Conservation (phyloP, 2,113 vertebrate genomes). For the Sciurus niger region DNA sequence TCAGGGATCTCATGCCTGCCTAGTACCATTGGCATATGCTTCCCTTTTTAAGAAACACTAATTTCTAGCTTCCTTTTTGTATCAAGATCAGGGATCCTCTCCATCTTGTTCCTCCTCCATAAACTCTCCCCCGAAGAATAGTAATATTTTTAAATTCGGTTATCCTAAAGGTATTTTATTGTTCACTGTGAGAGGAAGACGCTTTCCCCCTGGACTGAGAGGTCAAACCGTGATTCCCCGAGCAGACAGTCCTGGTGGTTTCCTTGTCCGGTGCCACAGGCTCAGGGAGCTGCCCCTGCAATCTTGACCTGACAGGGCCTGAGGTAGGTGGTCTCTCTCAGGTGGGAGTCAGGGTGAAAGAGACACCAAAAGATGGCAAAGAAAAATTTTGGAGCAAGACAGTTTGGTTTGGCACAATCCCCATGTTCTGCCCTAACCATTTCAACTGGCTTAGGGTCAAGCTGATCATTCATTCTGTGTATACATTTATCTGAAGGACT, state of each 20-base stretch:
- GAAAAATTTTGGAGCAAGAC: not conserved
- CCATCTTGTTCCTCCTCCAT: not conserved
- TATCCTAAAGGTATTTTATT: not conserved
- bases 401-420: not conserved
- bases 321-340: not conserved
- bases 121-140: not conserved
- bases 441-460: not conserved
- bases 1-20: not conserved
- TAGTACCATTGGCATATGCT: not conserved
- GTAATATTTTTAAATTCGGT: not conserved
- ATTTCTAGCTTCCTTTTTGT: not conserved
- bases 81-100: not conserved
- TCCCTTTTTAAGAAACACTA: not conserved
- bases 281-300: not conserved
- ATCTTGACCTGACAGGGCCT: too few species aligned
- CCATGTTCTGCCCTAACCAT: not conserved
- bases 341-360: not conserved
- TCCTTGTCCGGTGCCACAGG: not conserved
- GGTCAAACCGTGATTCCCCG: not conserved
- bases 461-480: not conserved
- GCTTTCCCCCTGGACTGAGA: not conserved
- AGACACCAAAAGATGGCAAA: not conserved
- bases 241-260: not conserved
- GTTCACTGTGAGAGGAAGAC: not conserved
- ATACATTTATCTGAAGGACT: not conserved